These are phyloP conservation scores for Diplazon laetatorius DNA, from an alignment of 2,888 invertebrate genomes.

Conservation along the genomic window DNA sequence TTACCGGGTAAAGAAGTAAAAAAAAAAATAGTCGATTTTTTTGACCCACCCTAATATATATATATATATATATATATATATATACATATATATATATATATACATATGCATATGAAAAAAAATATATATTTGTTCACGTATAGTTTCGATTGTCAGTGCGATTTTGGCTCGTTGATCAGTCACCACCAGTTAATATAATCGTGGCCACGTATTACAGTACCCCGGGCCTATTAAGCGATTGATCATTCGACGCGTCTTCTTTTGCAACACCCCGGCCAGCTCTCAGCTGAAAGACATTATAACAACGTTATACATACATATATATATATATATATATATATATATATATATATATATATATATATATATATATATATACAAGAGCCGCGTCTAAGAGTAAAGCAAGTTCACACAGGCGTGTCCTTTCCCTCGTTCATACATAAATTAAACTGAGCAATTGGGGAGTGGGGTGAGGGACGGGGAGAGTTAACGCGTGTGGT, in stretches of 20 bases:
- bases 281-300: conserved; percentile 29
- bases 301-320: conserved; percentile 46
- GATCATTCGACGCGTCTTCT: conserved; percentile 23
- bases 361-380: conserved; percentile 62
- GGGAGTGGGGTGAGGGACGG: not conserved
- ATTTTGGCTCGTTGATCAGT: not conserved
- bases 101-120: no score
- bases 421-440: conserved; percentile 28
- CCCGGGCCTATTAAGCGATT: conserved; percentile 33
- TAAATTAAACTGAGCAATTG: conserved; percentile 45
- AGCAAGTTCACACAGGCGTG: conserved; percentile 22
- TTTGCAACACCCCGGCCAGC: conserved; percentile 37
- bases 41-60: no score
- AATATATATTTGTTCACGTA: not conserved
- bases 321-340: no score
- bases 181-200: conserved; percentile 3
- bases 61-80: no score
- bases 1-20: no score
- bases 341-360: conserved; percentile 65
- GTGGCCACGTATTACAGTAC: conserved; percentile 23
- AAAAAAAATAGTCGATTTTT: no score
- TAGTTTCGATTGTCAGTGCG: conserved; percentile 22
- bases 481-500: conserved; percentile 10
- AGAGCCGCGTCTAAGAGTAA: conserved; percentile 58
- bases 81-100: no score